Percentiles rank a stretch among this genome's conserved stretches.
Conservation (phyloP, 2,888 invertebrate genomes). For the Pyralis farinalis region DNA sequence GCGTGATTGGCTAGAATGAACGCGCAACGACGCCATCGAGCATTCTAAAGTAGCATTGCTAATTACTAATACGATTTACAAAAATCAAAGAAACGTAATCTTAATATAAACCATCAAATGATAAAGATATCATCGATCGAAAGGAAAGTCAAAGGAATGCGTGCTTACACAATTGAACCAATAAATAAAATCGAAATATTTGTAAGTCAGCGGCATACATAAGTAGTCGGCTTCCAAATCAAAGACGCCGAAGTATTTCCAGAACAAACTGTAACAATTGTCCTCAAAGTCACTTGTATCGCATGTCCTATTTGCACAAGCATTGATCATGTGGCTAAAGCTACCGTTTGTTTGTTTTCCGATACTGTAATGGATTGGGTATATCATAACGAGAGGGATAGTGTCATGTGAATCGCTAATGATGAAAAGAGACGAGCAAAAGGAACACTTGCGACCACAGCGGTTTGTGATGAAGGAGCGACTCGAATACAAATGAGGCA, state of each 20-base stretch:
- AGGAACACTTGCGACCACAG: constrained; percentile 67
- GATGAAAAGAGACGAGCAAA: constrained; percentile 41
- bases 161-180: constrained; percentile 45
- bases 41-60: no score
- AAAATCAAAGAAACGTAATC: constrained; percentile 5
- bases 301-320: constrained; percentile 46
- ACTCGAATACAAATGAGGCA: constrained; percentile 49
- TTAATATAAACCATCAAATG: constrained; percentile 3
- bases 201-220: constrained; percentile 44
- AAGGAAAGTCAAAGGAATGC: constrained; percentile 22
- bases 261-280: constrained; percentile 47
- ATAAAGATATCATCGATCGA: constrained; percentile 20
- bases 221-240: constrained; percentile 42
- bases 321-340: constrained; percentile 53
- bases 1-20: no score
- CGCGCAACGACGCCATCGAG: no score
- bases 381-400: constrained; percentile 53
- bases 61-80: no score
- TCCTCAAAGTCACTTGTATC: constrained; percentile 30
- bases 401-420: constrained; percentile 24
- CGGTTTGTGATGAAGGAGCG: constrained; percentile 57
- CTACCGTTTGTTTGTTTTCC: constrained; percentile 51
- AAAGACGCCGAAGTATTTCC: constrained; percentile 60
- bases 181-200: constrained; percentile 47
- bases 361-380: constrained; percentile 45